Evolutionary conservation across 2,113 vertebrate genomes (phyloP).

Genomic region (Cathartes aura): DNA sequence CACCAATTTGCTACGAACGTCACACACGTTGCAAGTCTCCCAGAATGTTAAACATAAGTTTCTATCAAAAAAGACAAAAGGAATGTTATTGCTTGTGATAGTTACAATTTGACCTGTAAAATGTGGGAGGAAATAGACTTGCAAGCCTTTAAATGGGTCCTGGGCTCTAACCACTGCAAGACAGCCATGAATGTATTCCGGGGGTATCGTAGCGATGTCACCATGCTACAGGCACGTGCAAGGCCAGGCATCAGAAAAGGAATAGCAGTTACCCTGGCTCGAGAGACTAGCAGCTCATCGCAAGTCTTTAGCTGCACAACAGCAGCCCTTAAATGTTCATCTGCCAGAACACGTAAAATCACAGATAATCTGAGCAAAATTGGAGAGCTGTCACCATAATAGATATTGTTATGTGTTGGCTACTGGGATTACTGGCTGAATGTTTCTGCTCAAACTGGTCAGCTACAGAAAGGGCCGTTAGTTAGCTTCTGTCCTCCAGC

Average conservation of each 20-base stretch:
- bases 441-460: accelerated
- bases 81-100: accelerated
- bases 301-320: accelerated
- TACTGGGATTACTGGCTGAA: accelerated
- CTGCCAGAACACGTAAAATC: accelerated
- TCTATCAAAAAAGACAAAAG: no score
- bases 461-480: neutral
- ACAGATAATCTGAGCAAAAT: accelerated
- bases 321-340: accelerated
- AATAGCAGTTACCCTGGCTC: neutral
- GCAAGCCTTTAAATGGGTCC: accelerated
- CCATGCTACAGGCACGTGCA: accelerated
- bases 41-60: accelerated
- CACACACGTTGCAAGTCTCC: neutral
- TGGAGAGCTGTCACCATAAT: accelerated
- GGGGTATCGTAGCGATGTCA: accelerated
- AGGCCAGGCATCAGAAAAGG: neutral
- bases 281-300: accelerated
- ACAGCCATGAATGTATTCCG: accelerated
- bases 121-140: accelerated
- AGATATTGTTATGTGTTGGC: accelerated
- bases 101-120: neutral
- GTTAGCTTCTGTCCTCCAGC: neutral
- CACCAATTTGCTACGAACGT: accelerated
- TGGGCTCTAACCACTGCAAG: neutral